A percentile compares a stretch with the other conserved stretches of the same genome.
phyloP scores from a whole-genome alignment of 2,888 invertebrate genomes.

The Coelinius sp. region DNA sequence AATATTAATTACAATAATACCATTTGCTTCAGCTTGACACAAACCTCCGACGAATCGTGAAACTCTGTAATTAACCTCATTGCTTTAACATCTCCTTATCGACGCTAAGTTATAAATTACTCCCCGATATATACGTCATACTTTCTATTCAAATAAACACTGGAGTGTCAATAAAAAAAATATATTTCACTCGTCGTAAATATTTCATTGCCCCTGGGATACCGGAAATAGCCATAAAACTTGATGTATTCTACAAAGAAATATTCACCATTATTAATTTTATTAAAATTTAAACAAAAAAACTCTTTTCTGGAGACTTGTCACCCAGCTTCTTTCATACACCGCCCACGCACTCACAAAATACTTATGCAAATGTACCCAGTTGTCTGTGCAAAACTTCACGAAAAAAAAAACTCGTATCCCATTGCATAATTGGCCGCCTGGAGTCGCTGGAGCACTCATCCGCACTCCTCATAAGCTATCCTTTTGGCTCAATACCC shows the following conservation, averaged over 20 bases:
- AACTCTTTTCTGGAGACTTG: no score
- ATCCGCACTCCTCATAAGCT: conserved; percentile 40
- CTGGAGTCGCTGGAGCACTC: conserved; percentile 48
- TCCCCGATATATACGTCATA: conserved; percentile 35
- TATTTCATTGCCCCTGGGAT: background rate
- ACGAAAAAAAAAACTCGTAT: background rate
- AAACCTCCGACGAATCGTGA: conserved; percentile 36
- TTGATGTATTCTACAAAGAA: background rate
- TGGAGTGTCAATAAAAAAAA: conserved; percentile 1
- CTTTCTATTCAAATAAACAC: conserved; percentile 40
- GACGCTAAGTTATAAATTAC: conserved; percentile 36
- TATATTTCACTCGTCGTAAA: conserved; percentile 13
- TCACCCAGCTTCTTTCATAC: no score
- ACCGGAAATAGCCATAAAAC: background rate
- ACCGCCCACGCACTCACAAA: no score
- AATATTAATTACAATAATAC: conserved; percentile 23
- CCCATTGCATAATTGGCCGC: conserved; percentile 47
- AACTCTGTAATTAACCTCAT: conserved; percentile 40
- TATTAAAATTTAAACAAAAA: no score
- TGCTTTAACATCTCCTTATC: conserved; percentile 40
- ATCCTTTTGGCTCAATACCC: background rate
- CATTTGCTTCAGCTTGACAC: conserved; percentile 14
- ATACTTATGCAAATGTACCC: no score
- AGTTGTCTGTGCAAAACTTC: no score
- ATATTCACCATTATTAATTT: no score